Conservation (phyloP, 2,113 vertebrate species). For the Australoheros scitulus region DNA sequence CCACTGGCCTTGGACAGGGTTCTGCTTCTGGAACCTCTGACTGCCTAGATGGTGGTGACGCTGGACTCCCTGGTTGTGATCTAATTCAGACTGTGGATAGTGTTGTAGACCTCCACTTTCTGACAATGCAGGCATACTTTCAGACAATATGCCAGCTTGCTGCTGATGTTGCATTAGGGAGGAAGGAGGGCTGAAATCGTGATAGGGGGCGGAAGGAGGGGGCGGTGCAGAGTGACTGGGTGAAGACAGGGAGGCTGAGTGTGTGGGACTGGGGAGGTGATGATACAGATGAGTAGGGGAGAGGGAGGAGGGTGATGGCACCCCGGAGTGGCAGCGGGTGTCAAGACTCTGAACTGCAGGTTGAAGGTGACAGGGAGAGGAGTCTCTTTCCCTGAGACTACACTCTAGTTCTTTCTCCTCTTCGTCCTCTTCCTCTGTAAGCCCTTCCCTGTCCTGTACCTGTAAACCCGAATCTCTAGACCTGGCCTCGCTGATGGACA, state of each 20-base stretch:
- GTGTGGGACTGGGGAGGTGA: constrained; percentile 85
- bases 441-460: constrained; percentile 48
- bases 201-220: constrained; percentile 83
- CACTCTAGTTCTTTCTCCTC: constrained; percentile 39
- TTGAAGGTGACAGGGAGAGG: constrained; percentile 68
- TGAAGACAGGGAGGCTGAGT: constrained; percentile 84
- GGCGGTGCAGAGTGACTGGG: constrained; percentile 82
- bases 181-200: constrained; percentile 87
- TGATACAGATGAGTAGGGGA: constrained; percentile 87
- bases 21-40: constrained; percentile 84
- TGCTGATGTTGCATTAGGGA: constrained; percentile 89
- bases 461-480: constrained; percentile 42
- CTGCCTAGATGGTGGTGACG: constrained; percentile 81
- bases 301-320: constrained; percentile 41
- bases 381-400: constrained; percentile 25
- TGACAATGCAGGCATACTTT: constrained; percentile 64
- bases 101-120: constrained; percentile 64
- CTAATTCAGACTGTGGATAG: constrained; percentile 85
- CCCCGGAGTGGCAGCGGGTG: constrained; percentile 6
- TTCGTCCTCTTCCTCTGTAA: constrained; percentile 50
- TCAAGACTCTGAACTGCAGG: constrained; percentile 40
- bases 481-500: constrained; percentile 41
- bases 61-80: constrained; percentile 78
- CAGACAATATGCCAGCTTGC: constrained; percentile 83
- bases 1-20: constrained; percentile 82